These are phyloP conservation scores for Cheiracanthium punctorium DNA, from an alignment of 2,888 invertebrate genomes.

Conservation along the genomic window DNA sequence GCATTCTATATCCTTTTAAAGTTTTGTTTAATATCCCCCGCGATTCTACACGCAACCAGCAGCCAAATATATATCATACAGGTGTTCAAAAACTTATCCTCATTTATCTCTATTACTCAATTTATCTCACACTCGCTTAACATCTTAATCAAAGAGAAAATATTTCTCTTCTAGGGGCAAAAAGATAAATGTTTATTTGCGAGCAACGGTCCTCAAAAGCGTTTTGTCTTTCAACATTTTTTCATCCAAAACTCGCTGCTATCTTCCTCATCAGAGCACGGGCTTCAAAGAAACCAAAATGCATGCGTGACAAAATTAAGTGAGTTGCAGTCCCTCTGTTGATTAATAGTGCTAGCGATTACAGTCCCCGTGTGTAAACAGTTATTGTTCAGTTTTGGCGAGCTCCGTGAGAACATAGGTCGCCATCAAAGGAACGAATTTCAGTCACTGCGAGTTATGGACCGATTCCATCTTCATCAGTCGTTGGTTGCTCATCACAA, in stretches of 20 bases:
- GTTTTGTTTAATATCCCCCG: too few species aligned
- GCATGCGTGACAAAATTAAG: constrained; percentile 35
- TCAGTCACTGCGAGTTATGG: constrained; percentile 27
- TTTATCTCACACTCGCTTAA: not conserved
- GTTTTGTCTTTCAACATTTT: constrained; percentile 7
- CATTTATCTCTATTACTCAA: constrained; percentile 4
- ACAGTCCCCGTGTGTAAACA: constrained; percentile 26
- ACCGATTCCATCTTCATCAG: constrained; percentile 42
- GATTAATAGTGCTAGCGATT: constrained; percentile 58
- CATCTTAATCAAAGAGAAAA: not conserved
- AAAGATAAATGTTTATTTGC: constrained; percentile 11
- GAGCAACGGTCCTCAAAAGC: not conserved
- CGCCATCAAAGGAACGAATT: constrained; percentile 21
- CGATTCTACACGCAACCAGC: not conserved
- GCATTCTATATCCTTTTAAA: too few species aligned
- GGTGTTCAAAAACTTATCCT: not conserved
- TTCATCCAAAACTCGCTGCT: not conserved
- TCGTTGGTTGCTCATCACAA: constrained; percentile 25
- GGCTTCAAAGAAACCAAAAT: constrained; percentile 25
- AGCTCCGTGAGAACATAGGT: constrained; percentile 17
- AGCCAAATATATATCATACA: not conserved
- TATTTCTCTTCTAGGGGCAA: not conserved
- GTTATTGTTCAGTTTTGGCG: constrained; percentile 42
- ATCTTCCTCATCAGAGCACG: not conserved
- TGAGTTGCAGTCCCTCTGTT: constrained; percentile 7